Percentiles rank a stretch among this genome's conserved stretches.
phyloP scores from a whole-genome alignment of 2,888 invertebrate species.

The Cheilosia scutellata region DNA sequence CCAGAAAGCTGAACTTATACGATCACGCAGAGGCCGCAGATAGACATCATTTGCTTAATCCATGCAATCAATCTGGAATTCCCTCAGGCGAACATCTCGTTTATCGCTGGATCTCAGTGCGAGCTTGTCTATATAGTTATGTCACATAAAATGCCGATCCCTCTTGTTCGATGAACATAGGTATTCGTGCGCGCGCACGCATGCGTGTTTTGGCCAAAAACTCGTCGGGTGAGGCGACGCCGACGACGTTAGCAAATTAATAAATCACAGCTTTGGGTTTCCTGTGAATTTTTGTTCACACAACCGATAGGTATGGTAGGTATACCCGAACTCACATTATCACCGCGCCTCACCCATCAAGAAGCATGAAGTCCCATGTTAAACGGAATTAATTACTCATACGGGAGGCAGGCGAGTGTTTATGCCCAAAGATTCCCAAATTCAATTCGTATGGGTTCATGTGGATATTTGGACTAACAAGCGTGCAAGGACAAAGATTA shows the following conservation, averaged over 20 bases:
- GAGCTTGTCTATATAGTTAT: slow-evolving; percentile 53
- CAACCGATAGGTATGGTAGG: slow-evolving; percentile 8
- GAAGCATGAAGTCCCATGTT: slow-evolving; percentile 59
- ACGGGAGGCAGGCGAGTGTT: slow-evolving; percentile 40
- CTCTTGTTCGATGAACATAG: slow-evolving; percentile 6
- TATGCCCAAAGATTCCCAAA: slow-evolving; percentile 45
- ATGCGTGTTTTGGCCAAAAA: slow-evolving; percentile 7
- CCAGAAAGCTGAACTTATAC: slow-evolving; percentile 24
- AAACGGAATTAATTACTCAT: slow-evolving; percentile 70
- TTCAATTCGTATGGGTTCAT: slow-evolving; percentile 50
- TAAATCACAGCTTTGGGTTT: slow-evolving; percentile 71
- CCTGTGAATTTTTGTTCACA: slow-evolving; percentile 44
- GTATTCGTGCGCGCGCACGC: not conserved
- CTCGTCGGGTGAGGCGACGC: not conserved
- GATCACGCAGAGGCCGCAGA: slow-evolving; percentile 53
- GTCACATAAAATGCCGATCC: slow-evolving; percentile 74
- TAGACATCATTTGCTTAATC: slow-evolving; percentile 74
- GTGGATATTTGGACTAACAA: slow-evolving; percentile 48
- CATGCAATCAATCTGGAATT: slow-evolving; percentile 74
- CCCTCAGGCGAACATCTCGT: slow-evolving; percentile 61
- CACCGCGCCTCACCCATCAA: slow-evolving; percentile 60
- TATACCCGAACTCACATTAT: slow-evolving; percentile 35
- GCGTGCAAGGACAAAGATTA: slow-evolving; percentile 61
- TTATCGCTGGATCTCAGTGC: slow-evolving; percentile 24
- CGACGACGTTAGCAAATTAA: slow-evolving; percentile 63